These are phyloP conservation scores for Amblyopsis rosae DNA, from an alignment of 2,113 vertebrate species.

Conservation along the genomic window DNA sequence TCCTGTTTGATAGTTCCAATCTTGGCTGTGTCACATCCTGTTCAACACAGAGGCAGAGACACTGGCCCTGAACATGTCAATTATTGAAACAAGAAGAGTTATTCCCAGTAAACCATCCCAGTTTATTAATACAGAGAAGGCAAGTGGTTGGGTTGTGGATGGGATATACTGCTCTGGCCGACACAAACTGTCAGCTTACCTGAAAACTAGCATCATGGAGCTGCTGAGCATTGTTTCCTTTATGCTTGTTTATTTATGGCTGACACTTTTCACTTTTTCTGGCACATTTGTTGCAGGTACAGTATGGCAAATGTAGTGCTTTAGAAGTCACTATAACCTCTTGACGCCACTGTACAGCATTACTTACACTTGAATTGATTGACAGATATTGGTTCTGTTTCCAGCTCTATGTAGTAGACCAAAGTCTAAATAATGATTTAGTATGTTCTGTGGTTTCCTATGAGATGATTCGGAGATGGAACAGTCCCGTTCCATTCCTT, in stretches of 20 bases:
- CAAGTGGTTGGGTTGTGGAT: slow-evolving; percentile 10
- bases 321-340: neutral
- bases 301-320: slow-evolving; percentile 27
- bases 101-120: slow-evolving; percentile 25
- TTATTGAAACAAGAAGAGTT: slow-evolving; percentile 34
- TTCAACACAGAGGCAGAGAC: slow-evolving; percentile 16
- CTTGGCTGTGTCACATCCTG: slow-evolving; percentile 52
- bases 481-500: no score
- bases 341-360: neutral
- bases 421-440: neutral
- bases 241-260: slow-evolving; percentile 37
- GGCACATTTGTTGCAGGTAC: slow-evolving; percentile 51
- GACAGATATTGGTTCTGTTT: neutral
- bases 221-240: slow-evolving; percentile 45
- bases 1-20: slow-evolving; percentile 63
- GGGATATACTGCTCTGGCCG: neutral
- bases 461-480: no score
- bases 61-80: slow-evolving; percentile 49
- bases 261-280: slow-evolving; percentile 14
- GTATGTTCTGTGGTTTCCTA: no score
- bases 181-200: neutral
- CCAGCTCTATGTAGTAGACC: neutral
- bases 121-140: slow-evolving; percentile 27
- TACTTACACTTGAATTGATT: neutral
- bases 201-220: slow-evolving; percentile 56